Evolutionary conservation across 1,140 invertebrate species (phyloP).

Genomic region (Mamestra configurata): DNA sequence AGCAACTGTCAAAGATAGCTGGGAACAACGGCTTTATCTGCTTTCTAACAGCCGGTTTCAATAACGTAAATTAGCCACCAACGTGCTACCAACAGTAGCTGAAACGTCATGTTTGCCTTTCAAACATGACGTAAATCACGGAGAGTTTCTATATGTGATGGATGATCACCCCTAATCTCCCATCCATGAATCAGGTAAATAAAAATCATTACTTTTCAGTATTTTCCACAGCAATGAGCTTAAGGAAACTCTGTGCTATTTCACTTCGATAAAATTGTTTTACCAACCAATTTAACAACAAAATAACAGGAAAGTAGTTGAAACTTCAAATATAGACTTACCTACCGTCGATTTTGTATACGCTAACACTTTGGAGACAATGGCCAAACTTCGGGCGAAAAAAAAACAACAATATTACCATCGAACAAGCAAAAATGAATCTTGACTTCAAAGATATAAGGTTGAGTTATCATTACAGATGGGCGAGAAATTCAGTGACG

Average conservation of each 20-base stretch:
- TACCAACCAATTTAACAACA: slow-evolving; percentile 40
- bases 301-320: slow-evolving; percentile 38
- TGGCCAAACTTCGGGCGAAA: slow-evolving; percentile 19
- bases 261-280: slow-evolving; percentile 31
- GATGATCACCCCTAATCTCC: too few relatives aligned
- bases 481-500: neutral
- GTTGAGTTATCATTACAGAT: neutral
- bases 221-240: slow-evolving; percentile 19
- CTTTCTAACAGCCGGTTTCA: too few relatives aligned
- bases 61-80: too few relatives aligned
- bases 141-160: too few relatives aligned
- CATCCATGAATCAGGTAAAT: neutral
- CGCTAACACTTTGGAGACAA: slow-evolving; percentile 22
- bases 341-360: slow-evolving; percentile 36
- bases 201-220: neutral
- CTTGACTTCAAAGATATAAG: neutral
- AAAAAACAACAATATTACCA: slow-evolving; percentile 33
- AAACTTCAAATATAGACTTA: slow-evolving; percentile 47
- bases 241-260: slow-evolving; percentile 1
- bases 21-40: too few relatives aligned
- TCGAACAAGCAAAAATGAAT: neutral
- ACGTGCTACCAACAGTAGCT: too few relatives aligned
- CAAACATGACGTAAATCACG: too few relatives aligned
- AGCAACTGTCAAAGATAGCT: too few relatives aligned
- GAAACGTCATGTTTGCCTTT: too few relatives aligned